These are phyloP conservation scores for Eulemur mongoz DNA, from an alignment of 2,797 vertebrate genomes.

Conservation along the genomic window DNA sequence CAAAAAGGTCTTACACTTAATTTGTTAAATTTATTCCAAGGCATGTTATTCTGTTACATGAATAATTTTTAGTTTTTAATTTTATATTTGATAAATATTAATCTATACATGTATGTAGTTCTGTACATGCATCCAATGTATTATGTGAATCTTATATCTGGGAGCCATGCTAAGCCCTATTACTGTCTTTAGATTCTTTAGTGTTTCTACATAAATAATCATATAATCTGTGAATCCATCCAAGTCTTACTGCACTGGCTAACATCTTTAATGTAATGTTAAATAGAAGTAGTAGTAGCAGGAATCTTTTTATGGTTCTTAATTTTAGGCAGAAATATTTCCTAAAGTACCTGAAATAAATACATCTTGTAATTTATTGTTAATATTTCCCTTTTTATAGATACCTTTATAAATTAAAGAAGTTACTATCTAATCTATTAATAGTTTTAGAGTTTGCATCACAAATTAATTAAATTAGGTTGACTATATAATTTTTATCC, in stretches of 20 bases:
- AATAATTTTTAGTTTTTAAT: background rate
- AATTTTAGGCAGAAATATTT: background rate
- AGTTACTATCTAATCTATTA: background rate
- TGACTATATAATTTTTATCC: background rate
- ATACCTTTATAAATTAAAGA: background rate
- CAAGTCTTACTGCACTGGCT: background rate
- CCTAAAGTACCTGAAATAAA: background rate
- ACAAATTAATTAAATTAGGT: constrained; percentile 1
- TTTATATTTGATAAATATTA: background rate
- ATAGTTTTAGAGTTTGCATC: background rate
- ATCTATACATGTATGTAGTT: background rate
- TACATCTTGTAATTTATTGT: background rate
- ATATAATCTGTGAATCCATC: background rate
- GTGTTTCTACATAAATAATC: background rate
- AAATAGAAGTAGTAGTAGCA: background rate
- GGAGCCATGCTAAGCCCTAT: background rate
- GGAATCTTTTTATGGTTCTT: background rate
- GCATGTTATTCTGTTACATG: background rate
- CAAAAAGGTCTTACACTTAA: background rate
- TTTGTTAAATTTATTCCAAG: background rate
- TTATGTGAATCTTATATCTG: background rate
- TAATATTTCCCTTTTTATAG: background rate
- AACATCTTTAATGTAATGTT: background rate
- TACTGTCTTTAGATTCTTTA: background rate
- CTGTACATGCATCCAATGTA: background rate